phyloP scores from a whole-genome alignment of 2,113 vertebrate species.

The Nestor notabilis region DNA sequence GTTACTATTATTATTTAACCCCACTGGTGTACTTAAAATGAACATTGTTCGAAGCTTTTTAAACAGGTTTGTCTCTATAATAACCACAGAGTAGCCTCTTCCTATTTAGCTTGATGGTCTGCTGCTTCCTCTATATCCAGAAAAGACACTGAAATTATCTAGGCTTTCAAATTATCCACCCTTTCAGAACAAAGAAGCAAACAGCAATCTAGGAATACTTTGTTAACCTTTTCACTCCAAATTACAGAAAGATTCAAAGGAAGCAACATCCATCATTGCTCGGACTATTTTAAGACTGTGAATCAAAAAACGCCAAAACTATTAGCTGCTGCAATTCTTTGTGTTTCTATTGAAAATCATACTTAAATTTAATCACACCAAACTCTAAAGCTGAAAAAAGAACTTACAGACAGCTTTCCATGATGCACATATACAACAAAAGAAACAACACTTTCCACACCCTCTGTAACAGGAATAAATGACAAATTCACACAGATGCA shows the following conservation, averaged over 20 bases:
- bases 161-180: not conserved
- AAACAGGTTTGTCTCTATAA: not conserved
- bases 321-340: not conserved
- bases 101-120: not conserved
- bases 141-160: not conserved
- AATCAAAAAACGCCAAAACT: not conserved
- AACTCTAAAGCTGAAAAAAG: not conserved
- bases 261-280: not conserved
- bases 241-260: not conserved
- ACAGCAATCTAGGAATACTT: not conserved
- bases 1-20: constrained; percentile 45
- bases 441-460: not conserved
- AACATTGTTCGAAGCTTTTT: not conserved
- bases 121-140: not conserved
- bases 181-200: not conserved
- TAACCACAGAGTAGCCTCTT: not conserved
- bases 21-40: not conserved
- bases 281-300: not conserved
- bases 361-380: not conserved
- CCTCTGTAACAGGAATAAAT: not conserved
- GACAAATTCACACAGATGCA: not conserved
- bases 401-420: not conserved
- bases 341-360: not conserved
- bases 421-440: not conserved
- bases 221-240: not conserved